A percentile compares a stretch with the other conserved stretches of the same genome.
Evolutionary conservation across 2,797 vertebrate genomes (phyloP).

Genomic region (Chrysocyon brachyurus): DNA sequence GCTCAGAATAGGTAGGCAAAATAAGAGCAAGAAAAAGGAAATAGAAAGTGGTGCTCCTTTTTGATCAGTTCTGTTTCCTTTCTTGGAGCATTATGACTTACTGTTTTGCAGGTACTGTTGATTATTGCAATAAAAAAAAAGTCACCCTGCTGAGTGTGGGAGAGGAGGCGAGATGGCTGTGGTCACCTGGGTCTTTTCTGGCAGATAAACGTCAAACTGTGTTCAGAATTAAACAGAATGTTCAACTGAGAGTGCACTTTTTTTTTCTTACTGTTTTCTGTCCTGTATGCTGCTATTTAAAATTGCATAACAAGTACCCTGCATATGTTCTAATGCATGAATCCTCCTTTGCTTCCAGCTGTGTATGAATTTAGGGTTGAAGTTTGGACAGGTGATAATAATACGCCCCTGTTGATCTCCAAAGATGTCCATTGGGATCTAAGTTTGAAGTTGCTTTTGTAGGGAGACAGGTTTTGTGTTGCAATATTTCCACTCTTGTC

Average conservation of each 20-base stretch:
- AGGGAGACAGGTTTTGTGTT: slow-evolving; percentile 67
- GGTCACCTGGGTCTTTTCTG: slow-evolving; percentile 48
- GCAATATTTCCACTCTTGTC: slow-evolving; percentile 50
- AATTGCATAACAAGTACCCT: slow-evolving; percentile 19
- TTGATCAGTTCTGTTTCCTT: slow-evolving; percentile 9
- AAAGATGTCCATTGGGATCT: slow-evolving; percentile 44
- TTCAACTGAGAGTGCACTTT: slow-evolving; percentile 55
- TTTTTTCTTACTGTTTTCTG: slow-evolving; percentile 49
- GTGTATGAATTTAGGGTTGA: slow-evolving; percentile 28
- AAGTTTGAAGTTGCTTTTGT: slow-evolving; percentile 33
- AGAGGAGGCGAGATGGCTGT: not conserved
- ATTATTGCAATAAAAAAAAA: not conserved
- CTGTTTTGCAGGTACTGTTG: not conserved
- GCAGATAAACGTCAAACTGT: slow-evolving; percentile 1
- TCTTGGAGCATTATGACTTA: slow-evolving; percentile 23
- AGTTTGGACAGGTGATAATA: slow-evolving; percentile 26
- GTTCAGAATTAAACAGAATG: slow-evolving; percentile 43
- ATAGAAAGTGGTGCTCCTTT: slow-evolving; percentile 2
- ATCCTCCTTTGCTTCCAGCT: slow-evolving; percentile 25
- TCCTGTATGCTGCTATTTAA: slow-evolving; percentile 28
- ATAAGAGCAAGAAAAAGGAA: slow-evolving; percentile 5
- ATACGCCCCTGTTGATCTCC: not conserved
- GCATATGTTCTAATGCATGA: slow-evolving; percentile 1
- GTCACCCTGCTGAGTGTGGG: not conserved
- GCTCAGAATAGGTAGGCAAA: not conserved